Base-by-base conservation (phyloP, 2,113 vertebrate species). In the Macquaria australasica region DNA sequence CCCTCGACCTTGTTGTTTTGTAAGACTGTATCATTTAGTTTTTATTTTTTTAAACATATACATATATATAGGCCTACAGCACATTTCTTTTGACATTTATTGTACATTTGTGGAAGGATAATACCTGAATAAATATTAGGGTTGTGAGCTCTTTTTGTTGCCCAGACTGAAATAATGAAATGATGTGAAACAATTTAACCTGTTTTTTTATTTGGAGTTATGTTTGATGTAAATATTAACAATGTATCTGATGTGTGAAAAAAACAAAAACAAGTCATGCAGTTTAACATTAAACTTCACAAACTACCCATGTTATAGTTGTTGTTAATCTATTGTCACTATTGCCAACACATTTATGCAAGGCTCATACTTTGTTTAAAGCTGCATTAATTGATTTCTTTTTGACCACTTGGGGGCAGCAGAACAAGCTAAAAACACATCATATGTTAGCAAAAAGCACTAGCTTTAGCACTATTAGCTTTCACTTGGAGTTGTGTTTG, bases 281-380 rank as follows among this genome's bases (percentile, higher is more conserved):
- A 94, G 91, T 94, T 95, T 93, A 94, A 93, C 91, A 96, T 94
- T 95, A 95, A 96, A 95, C 90, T 89, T 95, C 94, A 95, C 94
- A 91, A 94, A 93, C 78, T 93, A 87, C 75, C 82, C 70, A 34
- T 80, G 51, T 50, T 53, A 69, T 8, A 56, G 21, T 39, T 50
- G 14, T 48, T 81, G n/a, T 74, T 56, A 60, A 81, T 82, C 5
- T 75, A 14, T n/a, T 72, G 15, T 59, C 51, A 59, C 8, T 14
- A 4, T 5, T 56, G 43, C 9, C 50, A 51, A 18, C n/a, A 8
- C 37, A 66, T 41, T 11, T 18, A 45, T n/a, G 5, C 39, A 45
- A 7, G 11, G 45, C 8, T 45, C 10, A 25, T 23, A 5, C 16
- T 23, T 34, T 31, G 48, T 55, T 45, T 21, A 11, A 64, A 37